Evolutionary conservation across 2,888 invertebrate genomes (phyloP), one percentile per base, ranked within the genome.

Genomic region (Polymixis flavicincta): DNA sequence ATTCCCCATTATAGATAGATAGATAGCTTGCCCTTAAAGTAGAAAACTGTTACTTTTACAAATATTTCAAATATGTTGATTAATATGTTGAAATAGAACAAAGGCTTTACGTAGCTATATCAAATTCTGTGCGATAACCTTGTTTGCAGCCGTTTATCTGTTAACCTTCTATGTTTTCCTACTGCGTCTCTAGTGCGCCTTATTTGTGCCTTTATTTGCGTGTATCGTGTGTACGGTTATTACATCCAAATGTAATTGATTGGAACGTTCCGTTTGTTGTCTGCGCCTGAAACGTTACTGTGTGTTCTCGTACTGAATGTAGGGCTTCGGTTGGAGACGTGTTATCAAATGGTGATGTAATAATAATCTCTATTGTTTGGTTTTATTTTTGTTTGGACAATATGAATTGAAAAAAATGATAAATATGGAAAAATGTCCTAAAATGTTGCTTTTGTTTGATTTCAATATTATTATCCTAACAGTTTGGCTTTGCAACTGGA

Each of bases 231-330:
- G 78, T 71, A 78, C 77, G 72, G 68, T 71, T 79, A 85, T 82
- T 80, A 80, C 76, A 76, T 71, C 59, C 73, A 60, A 66, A 83
- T 71, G 66, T 83, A 84, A 84, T 86, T 87, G 80, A 85, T 82
- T 77, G 85, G 74, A 82, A 82, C 72, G 66, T 74, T 76, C 63
- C 61, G 71, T 75, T 74, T 73, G 69, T 83, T 74, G 59, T 73
- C 45, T 68, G 67, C 60, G 63, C 63, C 55, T 67, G 60, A 66
- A 61, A 61, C 11, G 25, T 55, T 45, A 48, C 17, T 6, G 4
- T 14, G 25, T 42, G 37, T 14, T 70, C 32, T 37, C 17, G 45
- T 37, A 25, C 14, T 60, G 6, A 42, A 11, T 59, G 22, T 42
- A 7, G 1, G 14, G 11, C 11, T 48, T 42, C 19, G 42, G n/a